These are phyloP conservation scores for Drosophila silvestris DNA, from an alignment of 2,888 invertebrate species.

Conservation along the genomic window DNA sequence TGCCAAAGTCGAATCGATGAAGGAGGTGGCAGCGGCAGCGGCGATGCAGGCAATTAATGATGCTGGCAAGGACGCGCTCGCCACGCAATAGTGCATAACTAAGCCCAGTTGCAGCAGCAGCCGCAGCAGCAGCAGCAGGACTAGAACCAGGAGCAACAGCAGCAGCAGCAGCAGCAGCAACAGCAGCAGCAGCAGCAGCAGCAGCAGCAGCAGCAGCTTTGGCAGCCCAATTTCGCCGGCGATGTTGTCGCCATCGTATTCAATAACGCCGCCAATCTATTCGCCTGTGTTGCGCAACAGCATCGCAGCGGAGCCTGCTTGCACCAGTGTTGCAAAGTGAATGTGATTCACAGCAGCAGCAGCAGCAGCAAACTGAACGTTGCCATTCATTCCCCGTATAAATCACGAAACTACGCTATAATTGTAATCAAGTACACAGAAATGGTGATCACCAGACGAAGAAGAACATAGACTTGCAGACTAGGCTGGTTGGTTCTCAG, in stretches of 20 bases:
- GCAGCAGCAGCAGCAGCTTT: background rate
- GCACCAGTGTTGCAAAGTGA: constrained; percentile 24
- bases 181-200: background rate
- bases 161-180: background rate
- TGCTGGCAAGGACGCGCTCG: constrained; percentile 49
- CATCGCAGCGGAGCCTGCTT: constrained; percentile 3
- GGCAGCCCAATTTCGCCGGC: constrained; percentile 4
- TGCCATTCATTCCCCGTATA: background rate
- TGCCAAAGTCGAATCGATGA: constrained; percentile 94
- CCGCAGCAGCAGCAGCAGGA: background rate
- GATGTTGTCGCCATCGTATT: constrained; percentile 49
- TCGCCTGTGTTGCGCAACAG: constrained; percentile 47
- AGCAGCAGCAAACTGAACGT: background rate
- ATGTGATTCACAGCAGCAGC: constrained; percentile 35
- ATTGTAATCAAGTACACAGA: background rate
- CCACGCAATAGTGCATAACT: constrained; percentile 53
- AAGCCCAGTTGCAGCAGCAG: background rate
- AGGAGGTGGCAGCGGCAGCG: constrained; percentile 67
- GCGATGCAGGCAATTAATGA: constrained; percentile 44
- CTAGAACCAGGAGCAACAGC: background rate
- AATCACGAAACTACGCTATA: background rate
- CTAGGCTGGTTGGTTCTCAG: background rate
- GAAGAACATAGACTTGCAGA: no score
- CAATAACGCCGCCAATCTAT: constrained; percentile 60
- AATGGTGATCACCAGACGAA: background rate